Conservation (phyloP, 2,888 invertebrate species). For the Macrophya alboannulata region DNA sequence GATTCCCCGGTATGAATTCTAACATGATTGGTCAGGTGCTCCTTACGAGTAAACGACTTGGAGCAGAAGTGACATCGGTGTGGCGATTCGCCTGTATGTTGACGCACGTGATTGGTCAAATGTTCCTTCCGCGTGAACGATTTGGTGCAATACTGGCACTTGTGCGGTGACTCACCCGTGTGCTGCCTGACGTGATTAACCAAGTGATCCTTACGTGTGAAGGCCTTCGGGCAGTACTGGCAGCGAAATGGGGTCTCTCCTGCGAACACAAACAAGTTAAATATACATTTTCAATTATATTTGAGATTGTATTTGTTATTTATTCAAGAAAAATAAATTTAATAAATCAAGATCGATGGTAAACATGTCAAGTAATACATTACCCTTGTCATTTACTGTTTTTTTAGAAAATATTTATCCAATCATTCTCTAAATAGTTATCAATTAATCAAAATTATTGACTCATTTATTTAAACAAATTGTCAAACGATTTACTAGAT, state of each 20-base stretch:
- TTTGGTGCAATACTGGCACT: conserved; percentile 89
- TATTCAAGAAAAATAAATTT: neutral
- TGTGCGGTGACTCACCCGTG: conserved; percentile 90
- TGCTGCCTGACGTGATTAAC: conserved; percentile 88
- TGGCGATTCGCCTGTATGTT: conserved; percentile 94
- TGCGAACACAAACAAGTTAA: conserved; percentile 63
- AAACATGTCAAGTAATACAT: conserved; percentile 13
- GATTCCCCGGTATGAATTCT: conserved; percentile 84
- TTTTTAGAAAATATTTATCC: neutral
- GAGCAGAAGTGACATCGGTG: conserved; percentile 93
- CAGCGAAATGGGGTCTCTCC: conserved; percentile 90
- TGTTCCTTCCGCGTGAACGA: conserved; percentile 92
- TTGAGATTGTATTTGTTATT: neutral
- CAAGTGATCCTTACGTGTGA: conserved; percentile 92
- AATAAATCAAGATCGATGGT: neutral
- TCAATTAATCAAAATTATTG: neutral
- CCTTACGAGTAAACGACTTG: conserved; percentile 93
- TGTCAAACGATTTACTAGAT: neutral
- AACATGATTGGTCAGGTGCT: conserved; percentile 93
- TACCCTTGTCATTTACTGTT: neutral
- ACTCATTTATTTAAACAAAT: neutral
- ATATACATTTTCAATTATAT: conserved; percentile 10
- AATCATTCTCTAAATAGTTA: neutral
- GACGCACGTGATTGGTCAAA: conserved; percentile 92
- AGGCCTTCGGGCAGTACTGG: conserved; percentile 92